Conservation (phyloP, 2,113 vertebrate species). For the Talpa occidentalis region DNA sequence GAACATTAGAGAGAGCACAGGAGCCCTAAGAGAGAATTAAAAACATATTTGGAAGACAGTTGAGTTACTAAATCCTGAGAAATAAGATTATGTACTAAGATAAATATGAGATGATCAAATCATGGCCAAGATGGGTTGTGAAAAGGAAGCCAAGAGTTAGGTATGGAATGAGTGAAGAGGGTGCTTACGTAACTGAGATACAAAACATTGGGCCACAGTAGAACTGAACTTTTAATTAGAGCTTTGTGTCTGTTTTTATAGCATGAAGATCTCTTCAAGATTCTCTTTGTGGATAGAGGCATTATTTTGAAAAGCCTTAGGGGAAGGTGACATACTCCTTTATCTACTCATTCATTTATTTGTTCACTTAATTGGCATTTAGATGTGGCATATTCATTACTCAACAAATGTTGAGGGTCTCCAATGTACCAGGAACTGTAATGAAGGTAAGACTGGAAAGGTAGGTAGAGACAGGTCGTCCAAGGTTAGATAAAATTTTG, state of each 20-base stretch:
- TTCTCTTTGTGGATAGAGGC: not conserved
- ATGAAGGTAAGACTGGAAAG: not conserved
- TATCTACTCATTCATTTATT: not conserved
- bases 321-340: not conserved
- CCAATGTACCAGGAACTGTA: not conserved
- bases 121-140: not conserved
- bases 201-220: not conserved
- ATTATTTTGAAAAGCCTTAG: not conserved
- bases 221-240: not conserved
- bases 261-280: not conserved
- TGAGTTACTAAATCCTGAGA: not conserved
- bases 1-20: rapidly evolving
- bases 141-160: constrained; percentile 15
- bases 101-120: not conserved
- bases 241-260: not conserved
- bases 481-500: not conserved
- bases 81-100: not conserved
- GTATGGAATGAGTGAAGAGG: not conserved
- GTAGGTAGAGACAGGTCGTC: not conserved
- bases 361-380: not conserved
- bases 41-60: not conserved
- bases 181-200: not conserved
- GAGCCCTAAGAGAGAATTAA: not conserved
- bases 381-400: not conserved
- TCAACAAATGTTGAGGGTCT: not conserved